These are phyloP conservation scores for Ammodytes dubius DNA, from an alignment of 2,113 vertebrate genomes.

Conservation along the genomic window DNA sequence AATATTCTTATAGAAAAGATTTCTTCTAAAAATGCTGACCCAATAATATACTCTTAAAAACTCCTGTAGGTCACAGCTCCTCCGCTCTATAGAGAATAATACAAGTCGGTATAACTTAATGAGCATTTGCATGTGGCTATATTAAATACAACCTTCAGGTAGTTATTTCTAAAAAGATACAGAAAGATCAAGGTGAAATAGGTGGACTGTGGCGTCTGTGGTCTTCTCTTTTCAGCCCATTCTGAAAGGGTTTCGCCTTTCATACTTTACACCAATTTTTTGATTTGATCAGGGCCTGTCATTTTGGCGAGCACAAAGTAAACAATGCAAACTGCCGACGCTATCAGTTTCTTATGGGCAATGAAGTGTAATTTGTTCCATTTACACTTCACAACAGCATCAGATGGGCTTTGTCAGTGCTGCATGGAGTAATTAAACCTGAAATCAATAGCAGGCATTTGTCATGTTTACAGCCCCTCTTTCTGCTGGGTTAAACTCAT, in stretches of 20 bases:
- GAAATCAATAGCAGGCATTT: slow-evolving; percentile 99
- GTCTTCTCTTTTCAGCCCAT: slow-evolving; percentile 14
- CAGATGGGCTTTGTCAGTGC: slow-evolving; percentile 99
- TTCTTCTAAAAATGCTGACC: slow-evolving; percentile 66
- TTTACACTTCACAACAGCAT: slow-evolving; percentile 99
- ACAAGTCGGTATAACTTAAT: slow-evolving; percentile 23
- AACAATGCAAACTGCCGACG: slow-evolving; percentile 99
- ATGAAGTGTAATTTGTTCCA: slow-evolving; percentile 99
- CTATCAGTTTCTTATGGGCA: slow-evolving; percentile 99
- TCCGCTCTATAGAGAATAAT: slow-evolving; percentile 5
- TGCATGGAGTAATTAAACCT: slow-evolving; percentile 99
- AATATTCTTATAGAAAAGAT: slow-evolving; percentile 47
- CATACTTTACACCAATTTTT: slow-evolving; percentile 89
- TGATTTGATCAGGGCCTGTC: slow-evolving; percentile 96
- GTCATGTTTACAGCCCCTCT: slow-evolving; percentile 99
- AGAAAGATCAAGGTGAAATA: slow-evolving; percentile 4
- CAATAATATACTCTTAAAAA: slow-evolving; percentile 4
- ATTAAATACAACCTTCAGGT: background rate
- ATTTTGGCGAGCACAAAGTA: slow-evolving; percentile 95
- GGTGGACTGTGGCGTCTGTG: background rate
- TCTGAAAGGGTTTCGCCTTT: slow-evolving; percentile 34
- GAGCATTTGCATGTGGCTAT: slow-evolving; percentile 8
- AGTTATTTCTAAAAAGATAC: slow-evolving; percentile 4
- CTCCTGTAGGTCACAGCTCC: slow-evolving; percentile 20
- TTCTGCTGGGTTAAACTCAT: slow-evolving; percentile 99